phyloP scores from a whole-genome alignment of 2,113 vertebrate species.

The Stegastes partitus region DNA sequence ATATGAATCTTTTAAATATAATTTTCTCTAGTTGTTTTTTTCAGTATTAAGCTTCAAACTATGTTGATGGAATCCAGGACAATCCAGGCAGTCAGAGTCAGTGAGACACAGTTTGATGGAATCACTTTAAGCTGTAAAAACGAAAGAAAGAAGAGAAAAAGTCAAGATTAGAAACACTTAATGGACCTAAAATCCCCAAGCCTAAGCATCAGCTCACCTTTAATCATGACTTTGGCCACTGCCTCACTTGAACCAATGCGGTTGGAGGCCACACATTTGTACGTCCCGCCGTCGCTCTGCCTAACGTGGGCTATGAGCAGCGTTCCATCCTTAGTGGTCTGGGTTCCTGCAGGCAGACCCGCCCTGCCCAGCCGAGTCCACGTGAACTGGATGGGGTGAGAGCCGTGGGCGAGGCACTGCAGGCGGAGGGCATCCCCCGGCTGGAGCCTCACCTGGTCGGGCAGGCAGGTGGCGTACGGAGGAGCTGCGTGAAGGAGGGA shows the following conservation, averaged over 20 bases:
- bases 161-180: not conserved
- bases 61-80: not conserved
- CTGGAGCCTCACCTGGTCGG: conserved; percentile 78
- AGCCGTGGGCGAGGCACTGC: conserved; percentile 94
- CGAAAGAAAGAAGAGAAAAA: not conserved
- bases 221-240: conserved; percentile 83
- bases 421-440: conserved; percentile 84
- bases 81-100: not conserved
- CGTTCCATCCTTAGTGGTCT: conserved; percentile 74
- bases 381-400: conserved; percentile 88
- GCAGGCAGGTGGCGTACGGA: conserved; percentile 91
- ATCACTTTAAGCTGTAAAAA: conserved; percentile 54
- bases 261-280: conserved; percentile 92
- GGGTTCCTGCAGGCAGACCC: conserved; percentile 69
- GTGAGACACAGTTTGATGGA: not conserved
- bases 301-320: conserved; percentile 78
- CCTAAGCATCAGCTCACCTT: conserved; percentile 81
- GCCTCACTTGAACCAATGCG: conserved; percentile 88
- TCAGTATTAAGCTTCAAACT: conserved; percentile 3
- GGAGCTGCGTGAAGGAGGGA: conserved; percentile 81
- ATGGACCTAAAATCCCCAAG: not conserved
- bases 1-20: conserved; percentile 3
- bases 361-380: conserved; percentile 87
- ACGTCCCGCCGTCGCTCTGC: conserved; percentile 85
- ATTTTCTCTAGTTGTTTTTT: conserved; percentile 6